Base-by-base conservation (phyloP, 1,140 invertebrate genomes). In the Pinna nobilis region DNA sequence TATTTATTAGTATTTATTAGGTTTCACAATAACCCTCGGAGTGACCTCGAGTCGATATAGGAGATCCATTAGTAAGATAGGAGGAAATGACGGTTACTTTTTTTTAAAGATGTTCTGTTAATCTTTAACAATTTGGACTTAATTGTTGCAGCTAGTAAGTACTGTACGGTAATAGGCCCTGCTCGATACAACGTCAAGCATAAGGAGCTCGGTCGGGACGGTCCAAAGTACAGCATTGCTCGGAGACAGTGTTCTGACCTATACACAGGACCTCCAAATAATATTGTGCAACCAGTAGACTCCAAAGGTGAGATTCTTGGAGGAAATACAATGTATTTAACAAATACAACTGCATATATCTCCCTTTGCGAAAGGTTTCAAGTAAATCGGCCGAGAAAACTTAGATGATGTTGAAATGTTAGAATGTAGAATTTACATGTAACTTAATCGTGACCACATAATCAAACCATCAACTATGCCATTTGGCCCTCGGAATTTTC, bases 181-280 rank as follows among this genome's bases (percentile, higher is more conserved):
- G 73, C 73, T 6, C 72, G 73, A 6, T 80, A 80, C 55, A 73
- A 77, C 39, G 69, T 77, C 2, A 57, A 60, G 5, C 20, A 79
- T 39, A 32, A 61, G 18, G 41, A 63, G 3, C 47, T 55, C 15
- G 37, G 63, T 23, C 61, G 69, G 0, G 68, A 68, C 20, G 78
- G 78, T 13, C 72, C 72, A 6, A 77, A 77, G 49, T 80, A 68
- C 55, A 72, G 66, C 63, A 77, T 80, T 18, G 78, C 75, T 28
- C 70, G 61, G 32, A 73, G 51, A 66, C 70, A 73, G 11, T 47
- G 51, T 11, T 15, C 53, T 6, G 47, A 71, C 23, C 57, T 76
- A 3, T 63, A 60, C 30, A 70, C 67, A n/a, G 79, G 79, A 25
- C 79, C 79, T n/a, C 64, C 77, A 13, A 76, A 81, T 44, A 55